Base-by-base conservation (phyloP, 1,140 invertebrate species). In the Drosophila pandora region DNA sequence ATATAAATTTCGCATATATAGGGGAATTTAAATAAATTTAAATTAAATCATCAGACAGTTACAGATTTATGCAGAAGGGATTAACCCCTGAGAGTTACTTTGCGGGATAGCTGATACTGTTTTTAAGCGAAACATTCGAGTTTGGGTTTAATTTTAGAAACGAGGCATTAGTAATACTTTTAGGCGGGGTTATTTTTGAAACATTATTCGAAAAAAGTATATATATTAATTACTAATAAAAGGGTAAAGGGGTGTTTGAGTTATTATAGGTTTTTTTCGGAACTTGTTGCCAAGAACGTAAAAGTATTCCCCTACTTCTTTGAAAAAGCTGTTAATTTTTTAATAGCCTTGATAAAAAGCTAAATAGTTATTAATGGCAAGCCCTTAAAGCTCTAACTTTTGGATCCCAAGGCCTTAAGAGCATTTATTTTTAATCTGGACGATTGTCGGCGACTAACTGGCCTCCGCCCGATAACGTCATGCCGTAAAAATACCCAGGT, bases 41-140 rank as follows among this genome's bases (percentile, higher is more conserved):
- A 62, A 72, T 77, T 88, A 82, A 87, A 68, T 65, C 65, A 79
- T 48, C 83, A 88, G 82, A 88, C 82, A 79, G 62, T 62, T 68
- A 68, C 76, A 81, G 76, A 78, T 60, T 45, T 45, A 25, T 25
- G 45, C 37, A 13, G 54, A 73, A 73, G 68, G 59, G 68, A 64
- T 74, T 73, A 55, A 63, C 49, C 58, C 13, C 41, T 43, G 34
- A 12, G 34, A 37, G 32, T 34, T 34, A 10, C 32, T 10, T 34
- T 10, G 32, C 39, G 12, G 39, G 39, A 17, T 17, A 41, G 12
- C 13, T 41, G 13, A 13, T 41, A 4, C 39, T 41, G 39, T 41
- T 41, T 41, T 28, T 6, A 28, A 28, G 25, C 25, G 13, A n/a
- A 41, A 3, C 10, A 13, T n/a, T 41, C 39, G 25, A 28, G 25